Conservation (phyloP, 1,140 invertebrate species). For the Diorhabda elongata region DNA sequence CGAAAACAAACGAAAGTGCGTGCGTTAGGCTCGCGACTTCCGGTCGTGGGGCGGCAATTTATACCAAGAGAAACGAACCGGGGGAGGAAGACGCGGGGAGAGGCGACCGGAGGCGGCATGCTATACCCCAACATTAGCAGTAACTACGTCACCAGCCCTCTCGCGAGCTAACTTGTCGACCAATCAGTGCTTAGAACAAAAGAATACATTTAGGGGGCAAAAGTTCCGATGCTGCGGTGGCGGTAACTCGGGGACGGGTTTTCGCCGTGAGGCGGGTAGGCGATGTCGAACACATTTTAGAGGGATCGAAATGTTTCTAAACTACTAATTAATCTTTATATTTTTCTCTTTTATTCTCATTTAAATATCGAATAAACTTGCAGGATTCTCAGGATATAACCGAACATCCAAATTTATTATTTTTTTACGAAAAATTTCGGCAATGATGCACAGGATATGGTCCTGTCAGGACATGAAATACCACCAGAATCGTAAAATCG, state of each 20-base stretch:
- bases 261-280: background rate
- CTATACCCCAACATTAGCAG: slow-evolving; percentile 18
- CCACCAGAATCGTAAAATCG: background rate
- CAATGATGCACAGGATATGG: background rate
- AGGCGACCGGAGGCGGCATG: slow-evolving; percentile 12
- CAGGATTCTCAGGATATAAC: background rate
- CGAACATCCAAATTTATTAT: no score
- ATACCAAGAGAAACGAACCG: no score
- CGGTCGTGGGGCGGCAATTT: background rate
- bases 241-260: background rate
- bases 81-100: background rate
- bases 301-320: no score
- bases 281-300: background rate
- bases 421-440: no score
- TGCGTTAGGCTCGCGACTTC: slow-evolving; percentile 1
- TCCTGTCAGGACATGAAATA: no score
- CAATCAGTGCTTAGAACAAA: slow-evolving; percentile 45
- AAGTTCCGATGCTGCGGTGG: background rate
- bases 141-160: slow-evolving; percentile 34
- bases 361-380: slow-evolving; percentile 14
- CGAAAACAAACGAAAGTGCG: background rate
- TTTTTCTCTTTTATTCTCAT: no score
- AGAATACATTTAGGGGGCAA: slow-evolving; percentile 39
- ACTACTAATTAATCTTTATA: no score
- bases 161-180: slow-evolving; percentile 40